phyloP scores from a whole-genome alignment of 2,113 vertebrate genomes.

The Pimephales promelas region DNA sequence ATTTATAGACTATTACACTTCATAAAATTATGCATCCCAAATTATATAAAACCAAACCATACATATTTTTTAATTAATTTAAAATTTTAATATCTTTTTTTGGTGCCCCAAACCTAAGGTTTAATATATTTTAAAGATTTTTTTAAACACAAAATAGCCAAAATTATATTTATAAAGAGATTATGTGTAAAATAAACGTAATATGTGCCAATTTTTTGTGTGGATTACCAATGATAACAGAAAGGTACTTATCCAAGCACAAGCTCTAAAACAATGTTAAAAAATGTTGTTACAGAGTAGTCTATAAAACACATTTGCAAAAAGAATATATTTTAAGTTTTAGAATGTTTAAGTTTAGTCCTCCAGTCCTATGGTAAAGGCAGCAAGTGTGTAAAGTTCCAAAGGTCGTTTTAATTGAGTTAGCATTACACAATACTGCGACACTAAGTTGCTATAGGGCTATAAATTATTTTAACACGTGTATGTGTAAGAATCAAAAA shows the following conservation, averaged over 20 bases:
- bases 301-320: neutral
- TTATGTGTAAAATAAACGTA: neutral
- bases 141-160: neutral
- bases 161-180: neutral
- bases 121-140: neutral
- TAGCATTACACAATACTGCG: neutral
- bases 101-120: neutral
- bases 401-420: constrained; percentile 9
- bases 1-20: neutral
- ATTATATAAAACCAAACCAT: neutral
- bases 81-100: neutral
- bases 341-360: no score
- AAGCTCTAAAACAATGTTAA: neutral
- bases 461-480: neutral
- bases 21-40: neutral
- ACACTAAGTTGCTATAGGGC: neutral
- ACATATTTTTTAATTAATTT: neutral
- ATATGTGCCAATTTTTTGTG: neutral
- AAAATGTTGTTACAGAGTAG: neutral
- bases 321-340: neutral
- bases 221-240: neutral
- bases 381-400: constrained; percentile 1
- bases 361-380: neutral
- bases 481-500: neutral
- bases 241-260: neutral